A percentile compares a stretch with the other conserved stretches of the same genome.
These are phyloP conservation scores for Phoenoteleia sp. DNA, from an alignment of 2,888 invertebrate genomes.

Conservation along the genomic window DNA sequence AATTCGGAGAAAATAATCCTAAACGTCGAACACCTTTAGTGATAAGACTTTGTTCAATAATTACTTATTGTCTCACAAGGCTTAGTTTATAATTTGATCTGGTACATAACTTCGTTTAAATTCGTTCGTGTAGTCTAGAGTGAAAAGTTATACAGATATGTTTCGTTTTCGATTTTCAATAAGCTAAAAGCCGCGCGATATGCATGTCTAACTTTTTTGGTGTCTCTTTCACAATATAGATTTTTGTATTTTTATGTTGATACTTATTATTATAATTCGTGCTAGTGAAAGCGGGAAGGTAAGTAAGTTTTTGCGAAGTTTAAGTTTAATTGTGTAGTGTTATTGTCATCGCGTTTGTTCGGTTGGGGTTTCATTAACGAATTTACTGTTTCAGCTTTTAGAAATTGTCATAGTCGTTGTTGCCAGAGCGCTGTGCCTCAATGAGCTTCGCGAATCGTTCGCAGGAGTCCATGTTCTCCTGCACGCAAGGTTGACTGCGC, in stretches of 20 bases:
- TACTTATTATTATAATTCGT: neutral
- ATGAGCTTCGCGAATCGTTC: conserved; percentile 78
- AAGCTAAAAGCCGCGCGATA: conserved; percentile 26
- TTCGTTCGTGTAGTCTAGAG: conserved; percentile 18
- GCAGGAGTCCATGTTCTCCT: conserved; percentile 76
- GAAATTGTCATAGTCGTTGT: conserved; percentile 77
- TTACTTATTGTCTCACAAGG: conserved; percentile 49
- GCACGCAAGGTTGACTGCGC: conserved; percentile 79
- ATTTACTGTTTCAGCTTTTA: conserved; percentile 49
- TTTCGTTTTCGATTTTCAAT: conserved; percentile 27
- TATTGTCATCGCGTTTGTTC: conserved; percentile 35
- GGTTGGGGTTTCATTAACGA: neutral
- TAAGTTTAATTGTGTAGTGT: neutral
- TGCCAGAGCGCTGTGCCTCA: conserved; percentile 71
- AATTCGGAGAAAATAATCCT: conserved; percentile 17
- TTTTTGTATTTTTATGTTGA: too few species aligned
- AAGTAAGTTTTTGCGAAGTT: conserved; percentile 17
- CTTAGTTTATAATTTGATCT: conserved; percentile 15
- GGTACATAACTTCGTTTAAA: neutral
- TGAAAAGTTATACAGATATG: conserved; percentile 38
- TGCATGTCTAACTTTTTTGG: too few species aligned
- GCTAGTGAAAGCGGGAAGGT: neutral
- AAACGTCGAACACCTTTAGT: neutral
- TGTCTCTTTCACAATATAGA: too few species aligned
- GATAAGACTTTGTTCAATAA: neutral